Evolutionary conservation across 2,888 invertebrate genomes (phyloP), one percentile per base, ranked within the genome.

Genomic region (Heliconius aoede): DNA sequence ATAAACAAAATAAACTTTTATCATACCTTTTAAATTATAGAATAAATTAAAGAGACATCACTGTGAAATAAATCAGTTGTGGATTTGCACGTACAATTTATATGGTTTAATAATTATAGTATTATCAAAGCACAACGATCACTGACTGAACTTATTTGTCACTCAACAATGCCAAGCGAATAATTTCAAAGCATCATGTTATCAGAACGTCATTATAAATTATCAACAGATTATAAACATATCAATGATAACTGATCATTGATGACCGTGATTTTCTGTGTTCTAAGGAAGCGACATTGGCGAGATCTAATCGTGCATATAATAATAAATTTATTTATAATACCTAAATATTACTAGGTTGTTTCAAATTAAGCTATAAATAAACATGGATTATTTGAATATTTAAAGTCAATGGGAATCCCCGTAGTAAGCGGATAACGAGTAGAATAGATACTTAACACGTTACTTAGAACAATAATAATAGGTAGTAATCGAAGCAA

Each of bases 201-300:
- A 82, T 83, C 84, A 76, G 68, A 61, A 76, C 83, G 84, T 85
- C 84, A 83, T 78, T 73, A 79, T 72, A 76, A 65, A 79, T 84
- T 83, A 84, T 84, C 84, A 73, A 64, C 74, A 79, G 73, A 74
- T 74, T 79, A 80, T 80, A 77, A 65, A 68, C 74, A 65, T 81
- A 84, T 84, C 81, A 80, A 75, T 74, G 67, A 81, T 83, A 81
- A 80, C 73, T 79, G 81, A 77, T 78, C 68, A 80, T 80, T 81
- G 78, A 76, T 79, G 83, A 81, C 82, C 82, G 84, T 84, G 84
- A 86, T 85, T 85, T 85, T 81, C 67, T 64, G 68, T 72, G 77
- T 82, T 81, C 81, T 78, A 81, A 82, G 79, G 80, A 83, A 84
- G 82, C 83, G 82, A 80, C 81, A 76, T 78, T 81, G 79, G 68